phyloP scores from a whole-genome alignment of 92 coral and sea anemone genomes.

The Paramuricea clavata region DNA sequence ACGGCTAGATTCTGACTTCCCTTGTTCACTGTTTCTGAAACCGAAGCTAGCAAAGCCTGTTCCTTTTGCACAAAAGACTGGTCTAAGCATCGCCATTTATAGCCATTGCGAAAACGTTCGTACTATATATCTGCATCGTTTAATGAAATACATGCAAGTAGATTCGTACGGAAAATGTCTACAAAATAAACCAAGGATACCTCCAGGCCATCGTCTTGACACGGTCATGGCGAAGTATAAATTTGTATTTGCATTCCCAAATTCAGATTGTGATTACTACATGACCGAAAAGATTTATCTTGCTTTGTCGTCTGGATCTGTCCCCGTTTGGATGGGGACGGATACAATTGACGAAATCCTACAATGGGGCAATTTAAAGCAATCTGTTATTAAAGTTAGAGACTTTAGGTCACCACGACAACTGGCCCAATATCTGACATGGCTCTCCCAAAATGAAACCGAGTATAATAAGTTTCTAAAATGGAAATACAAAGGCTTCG shows the following conservation, averaged over 20 bases:
- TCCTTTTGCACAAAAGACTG: conserved; percentile 75
- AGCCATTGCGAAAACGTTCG: conserved; percentile 91
- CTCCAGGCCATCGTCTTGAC: conserved; percentile 57
- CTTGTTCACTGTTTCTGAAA: conserved; percentile 78
- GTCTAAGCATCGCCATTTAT: conserved; percentile 78
- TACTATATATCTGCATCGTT: conserved; percentile 85
- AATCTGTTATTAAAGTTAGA: conserved; percentile 85
- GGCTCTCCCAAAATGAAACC: conserved; percentile 82
- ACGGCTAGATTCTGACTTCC: conserved; percentile 39
- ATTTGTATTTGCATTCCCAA: conserved; percentile 90
- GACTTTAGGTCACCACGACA: conserved; percentile 88
- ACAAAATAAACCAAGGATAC: conserved; percentile 40
- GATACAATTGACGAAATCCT: conserved; percentile 90
- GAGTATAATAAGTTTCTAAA: conserved; percentile 90
- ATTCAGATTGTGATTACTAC: conserved; percentile 92
- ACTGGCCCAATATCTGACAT: conserved; percentile 76
- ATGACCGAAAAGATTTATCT: conserved; percentile 86
- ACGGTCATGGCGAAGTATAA: conserved; percentile 87
- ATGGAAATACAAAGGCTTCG: conserved; percentile 71
- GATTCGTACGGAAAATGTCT: conserved; percentile 90
- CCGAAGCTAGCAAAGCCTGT: conserved; percentile 81
- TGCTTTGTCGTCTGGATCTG: conserved; percentile 89
- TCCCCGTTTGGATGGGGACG: conserved; percentile 94
- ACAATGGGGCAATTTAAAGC: conserved; percentile 82
- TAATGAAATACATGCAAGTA: conserved; percentile 80